These are phyloP conservation scores for Centropyge bicolor DNA, from an alignment of 2,797 vertebrate species.

Conservation along the genomic window DNA sequence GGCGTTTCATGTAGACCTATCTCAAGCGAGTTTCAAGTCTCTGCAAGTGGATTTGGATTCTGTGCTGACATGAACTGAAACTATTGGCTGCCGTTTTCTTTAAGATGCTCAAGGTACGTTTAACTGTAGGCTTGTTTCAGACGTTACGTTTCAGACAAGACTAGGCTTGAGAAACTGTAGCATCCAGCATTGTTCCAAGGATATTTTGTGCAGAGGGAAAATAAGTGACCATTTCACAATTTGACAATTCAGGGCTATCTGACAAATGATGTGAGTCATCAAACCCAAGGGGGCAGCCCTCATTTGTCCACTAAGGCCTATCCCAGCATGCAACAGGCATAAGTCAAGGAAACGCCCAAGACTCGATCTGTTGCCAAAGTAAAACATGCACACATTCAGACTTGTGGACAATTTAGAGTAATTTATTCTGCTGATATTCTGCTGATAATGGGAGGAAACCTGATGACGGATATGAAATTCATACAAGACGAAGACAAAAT, in stretches of 20 bases:
- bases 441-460: background rate
- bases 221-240: background rate
- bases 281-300: background rate
- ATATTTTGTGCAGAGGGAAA: background rate
- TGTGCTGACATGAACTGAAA: slow-evolving; percentile 26
- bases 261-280: background rate
- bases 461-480: background rate
- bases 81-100: background rate
- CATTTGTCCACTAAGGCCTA: background rate
- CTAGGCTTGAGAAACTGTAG: background rate
- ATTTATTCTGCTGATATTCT: background rate
- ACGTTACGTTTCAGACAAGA: background rate
- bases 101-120: background rate
- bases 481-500: background rate
- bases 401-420: background rate
- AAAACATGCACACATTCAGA: background rate
- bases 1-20: slow-evolving; percentile 7
- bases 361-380: background rate
- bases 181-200: background rate
- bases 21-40: slow-evolving; percentile 27
- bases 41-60: slow-evolving; percentile 31
- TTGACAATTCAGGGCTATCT: background rate
- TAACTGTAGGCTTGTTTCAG: background rate
- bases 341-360: background rate
- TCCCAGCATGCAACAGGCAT: background rate